phyloP scores from a whole-genome alignment of 1,140 invertebrate genomes.

The Caerostris extrusa region DNA sequence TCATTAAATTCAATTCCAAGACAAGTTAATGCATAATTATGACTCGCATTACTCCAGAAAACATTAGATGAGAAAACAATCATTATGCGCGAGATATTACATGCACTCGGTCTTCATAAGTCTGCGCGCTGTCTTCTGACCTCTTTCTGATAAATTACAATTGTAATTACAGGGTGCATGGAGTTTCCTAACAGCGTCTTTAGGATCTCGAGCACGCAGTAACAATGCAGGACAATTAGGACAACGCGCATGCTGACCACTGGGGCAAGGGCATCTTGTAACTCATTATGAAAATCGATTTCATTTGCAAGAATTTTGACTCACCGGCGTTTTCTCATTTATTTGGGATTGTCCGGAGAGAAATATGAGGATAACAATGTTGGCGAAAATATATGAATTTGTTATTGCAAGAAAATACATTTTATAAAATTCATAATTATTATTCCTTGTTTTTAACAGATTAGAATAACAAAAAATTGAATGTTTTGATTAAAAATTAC shows the following conservation, averaged over 20 bases:
- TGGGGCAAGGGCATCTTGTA: background rate
- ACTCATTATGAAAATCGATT: background rate
- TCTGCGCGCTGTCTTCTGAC: background rate
- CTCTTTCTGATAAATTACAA: conserved; percentile 41
- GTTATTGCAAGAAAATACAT: too few relatives aligned
- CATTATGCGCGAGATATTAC: background rate
- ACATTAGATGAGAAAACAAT: background rate
- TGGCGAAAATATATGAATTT: too few relatives aligned
- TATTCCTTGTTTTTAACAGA: too few relatives aligned
- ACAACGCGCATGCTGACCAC: background rate
- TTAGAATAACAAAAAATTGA: too few relatives aligned
- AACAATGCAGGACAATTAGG: conserved; percentile 35
- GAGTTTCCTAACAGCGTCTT: conserved; percentile 39
- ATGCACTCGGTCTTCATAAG: background rate
- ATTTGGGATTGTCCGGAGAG: too few relatives aligned
- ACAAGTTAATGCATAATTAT: conserved; percentile 5
- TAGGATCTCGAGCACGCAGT: conserved; percentile 23
- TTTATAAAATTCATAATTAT: too few relatives aligned
- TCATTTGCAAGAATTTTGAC: background rate
- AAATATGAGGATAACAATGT: too few relatives aligned
- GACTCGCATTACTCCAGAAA: background rate
- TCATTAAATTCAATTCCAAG: conserved; percentile 10
- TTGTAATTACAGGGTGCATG: conserved; percentile 35
- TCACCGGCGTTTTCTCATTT: too few relatives aligned
- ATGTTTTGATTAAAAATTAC: too few relatives aligned